Percentiles rank a stretch among this genome's conserved stretches.
phyloP scores from a whole-genome alignment of 2,113 vertebrate species.

The Grallaria varia region DNA sequence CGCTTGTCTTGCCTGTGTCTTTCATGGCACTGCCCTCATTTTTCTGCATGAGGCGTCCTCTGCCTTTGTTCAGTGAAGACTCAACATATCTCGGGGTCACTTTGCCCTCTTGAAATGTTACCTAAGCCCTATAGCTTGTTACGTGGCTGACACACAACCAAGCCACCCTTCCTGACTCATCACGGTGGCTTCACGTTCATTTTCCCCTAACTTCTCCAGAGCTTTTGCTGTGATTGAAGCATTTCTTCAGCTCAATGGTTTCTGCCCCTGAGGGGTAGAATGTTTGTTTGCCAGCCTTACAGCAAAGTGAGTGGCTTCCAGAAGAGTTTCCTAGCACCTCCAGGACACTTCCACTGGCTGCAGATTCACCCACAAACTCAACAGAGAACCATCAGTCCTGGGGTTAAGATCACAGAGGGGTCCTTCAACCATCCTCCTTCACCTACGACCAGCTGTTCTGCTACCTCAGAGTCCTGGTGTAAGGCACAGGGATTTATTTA shows the following conservation, averaged over 20 bases:
- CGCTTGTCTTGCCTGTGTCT: not conserved
- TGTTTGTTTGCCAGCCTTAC: not conserved
- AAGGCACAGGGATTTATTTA: not conserved
- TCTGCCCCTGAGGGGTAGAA: not conserved
- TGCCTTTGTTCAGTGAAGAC: not conserved
- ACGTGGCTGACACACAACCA: not conserved
- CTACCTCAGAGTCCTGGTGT: not conserved
- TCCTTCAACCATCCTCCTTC: not conserved
- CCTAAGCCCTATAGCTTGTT: not conserved
- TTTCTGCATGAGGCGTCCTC: not conserved
- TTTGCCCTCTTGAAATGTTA: not conserved
- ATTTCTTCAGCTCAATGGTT: not conserved
- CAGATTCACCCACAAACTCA: not conserved
- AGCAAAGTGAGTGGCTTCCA: not conserved
- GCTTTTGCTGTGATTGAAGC: not conserved
- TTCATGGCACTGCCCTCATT: not conserved
- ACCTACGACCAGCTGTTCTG: not conserved
- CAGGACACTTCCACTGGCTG: not conserved
- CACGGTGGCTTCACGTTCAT: accelerated
- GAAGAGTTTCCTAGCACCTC: not conserved
- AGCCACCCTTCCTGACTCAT: not conserved
- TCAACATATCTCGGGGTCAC: not conserved
- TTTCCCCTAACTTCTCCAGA: not conserved
- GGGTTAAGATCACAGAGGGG: not conserved
- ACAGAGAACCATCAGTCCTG: not conserved